A percentile compares a stretch with the other conserved stretches of the same genome.
phyloP scores from a whole-genome alignment of 2,113 vertebrate genomes.

The Montifringilla adamsi region DNA sequence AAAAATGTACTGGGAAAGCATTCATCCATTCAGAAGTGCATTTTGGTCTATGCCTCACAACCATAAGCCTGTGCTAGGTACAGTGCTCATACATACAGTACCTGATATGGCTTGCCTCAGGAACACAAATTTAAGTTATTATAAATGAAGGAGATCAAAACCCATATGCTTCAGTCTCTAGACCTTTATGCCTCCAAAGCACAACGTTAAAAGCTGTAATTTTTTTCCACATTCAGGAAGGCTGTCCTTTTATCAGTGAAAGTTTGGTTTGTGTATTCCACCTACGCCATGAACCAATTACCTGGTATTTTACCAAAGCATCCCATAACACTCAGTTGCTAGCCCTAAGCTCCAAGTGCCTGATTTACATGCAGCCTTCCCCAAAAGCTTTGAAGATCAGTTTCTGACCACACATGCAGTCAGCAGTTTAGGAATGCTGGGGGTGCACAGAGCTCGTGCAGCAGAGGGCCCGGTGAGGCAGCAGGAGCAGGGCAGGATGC shows the following conservation, averaged over 20 bases:
- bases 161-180: background rate
- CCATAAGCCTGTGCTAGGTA: fast-evolving
- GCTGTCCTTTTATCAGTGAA: background rate
- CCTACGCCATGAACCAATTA: background rate
- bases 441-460: fast-evolving
- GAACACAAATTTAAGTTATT: background rate
- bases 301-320: background rate
- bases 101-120: fast-evolving
- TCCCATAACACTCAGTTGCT: background rate
- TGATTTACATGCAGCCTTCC: background rate
- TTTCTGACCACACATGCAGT: fast-evolving
- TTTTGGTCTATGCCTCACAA: background rate
- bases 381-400: background rate
- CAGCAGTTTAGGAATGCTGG: background rate
- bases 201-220: background rate
- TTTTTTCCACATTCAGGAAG: background rate
- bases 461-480: background rate
- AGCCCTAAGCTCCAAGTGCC: fast-evolving
- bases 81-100: background rate
- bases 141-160: background rate
- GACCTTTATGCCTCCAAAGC: background rate
- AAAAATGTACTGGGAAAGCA: background rate
- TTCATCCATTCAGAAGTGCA: background rate
- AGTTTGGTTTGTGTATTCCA: background rate
- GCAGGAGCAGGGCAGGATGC: background rate